phyloP scores from a whole-genome alignment of 2,888 invertebrate species.

The Mactromeris polynyma region DNA sequence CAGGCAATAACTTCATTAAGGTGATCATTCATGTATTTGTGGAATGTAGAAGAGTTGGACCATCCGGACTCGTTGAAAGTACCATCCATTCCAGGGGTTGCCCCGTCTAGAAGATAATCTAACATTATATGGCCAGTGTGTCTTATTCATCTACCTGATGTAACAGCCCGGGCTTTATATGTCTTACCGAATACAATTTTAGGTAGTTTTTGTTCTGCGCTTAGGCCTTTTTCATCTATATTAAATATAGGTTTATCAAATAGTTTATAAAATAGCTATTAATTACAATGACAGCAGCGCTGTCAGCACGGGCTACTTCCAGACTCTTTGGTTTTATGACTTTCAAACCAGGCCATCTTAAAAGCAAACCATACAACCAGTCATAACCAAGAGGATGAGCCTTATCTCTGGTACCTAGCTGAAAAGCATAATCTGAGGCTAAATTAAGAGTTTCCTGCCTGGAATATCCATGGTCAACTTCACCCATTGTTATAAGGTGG shows the following conservation, averaged over 20 bases:
- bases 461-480: neutral
- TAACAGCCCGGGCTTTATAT: constrained; percentile 5
- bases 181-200: constrained; percentile 33
- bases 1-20: no score
- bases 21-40: no score
- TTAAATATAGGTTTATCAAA: constrained; percentile 43
- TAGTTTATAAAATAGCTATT: constrained; percentile 45
- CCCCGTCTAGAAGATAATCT: neutral
- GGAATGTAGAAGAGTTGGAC: no score
- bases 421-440: no score
- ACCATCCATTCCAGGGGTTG: neutral
- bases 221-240: no score
- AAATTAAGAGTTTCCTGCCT: no score
- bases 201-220: constrained; percentile 45
- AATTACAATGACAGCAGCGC: constrained; percentile 33
- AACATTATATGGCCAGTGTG: neutral
- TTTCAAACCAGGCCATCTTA: constrained; percentile 40
- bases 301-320: constrained; percentile 41
- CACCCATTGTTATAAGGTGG: neutral
- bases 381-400: neutral
- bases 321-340: constrained; percentile 33
- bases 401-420: neutral
- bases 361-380: constrained; percentile 29
- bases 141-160: neutral
- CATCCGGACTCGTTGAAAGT: no score